Evolutionary conservation across 2,113 vertebrate genomes (phyloP), one percentile per base, ranked within the genome.

Genomic region (Microcebus jonahi): DNA sequence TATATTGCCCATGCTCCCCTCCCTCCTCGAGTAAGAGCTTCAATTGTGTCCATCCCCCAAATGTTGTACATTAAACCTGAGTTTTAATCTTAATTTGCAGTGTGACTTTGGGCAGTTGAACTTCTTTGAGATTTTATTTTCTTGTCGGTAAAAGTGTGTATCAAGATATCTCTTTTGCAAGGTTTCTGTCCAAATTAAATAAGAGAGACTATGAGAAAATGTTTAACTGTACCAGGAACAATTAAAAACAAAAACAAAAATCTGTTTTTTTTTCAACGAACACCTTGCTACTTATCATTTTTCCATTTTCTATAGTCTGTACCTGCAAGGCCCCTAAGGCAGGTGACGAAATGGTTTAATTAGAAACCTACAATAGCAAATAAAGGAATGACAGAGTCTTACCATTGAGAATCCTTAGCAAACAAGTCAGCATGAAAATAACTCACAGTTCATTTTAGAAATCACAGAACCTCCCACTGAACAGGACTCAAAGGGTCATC

Each of bases 361-460:
- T 42, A 29, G 55, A 85, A 71, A 53, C 39, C 42, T 29, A 48
- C 18, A 23, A 65, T 9, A 63, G 15, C 88, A 88, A 81, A 31
- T 53, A 90, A 82, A 27, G 27, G 2, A 65, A 80, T 29, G 14
- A 90, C 21, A 61, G 34, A 68, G 21, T 29, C 29, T n/a, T 48
- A n/a, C 50, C 55, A 20, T 11, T 61, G 27, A 88, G 10, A 70
- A 61, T 67, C 55, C 9, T 75, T 39, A 80, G 34, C 82, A 71
- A 86, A 31, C 21, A 96, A 88, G 67, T 71, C 76, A 23, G 50
- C 11, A 50, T 36, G 71, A 88, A 97, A 97, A 80, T 50, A 80
- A 70, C 27, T 68, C 13, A 36, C 0, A 2, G 48, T 12, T 57
- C 48, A 61, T 89, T 96, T 89, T 91, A 91, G 15, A 36, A 50